Base-by-base conservation (phyloP, 1,140 invertebrate species). In the Onthophagus taurus region DNA sequence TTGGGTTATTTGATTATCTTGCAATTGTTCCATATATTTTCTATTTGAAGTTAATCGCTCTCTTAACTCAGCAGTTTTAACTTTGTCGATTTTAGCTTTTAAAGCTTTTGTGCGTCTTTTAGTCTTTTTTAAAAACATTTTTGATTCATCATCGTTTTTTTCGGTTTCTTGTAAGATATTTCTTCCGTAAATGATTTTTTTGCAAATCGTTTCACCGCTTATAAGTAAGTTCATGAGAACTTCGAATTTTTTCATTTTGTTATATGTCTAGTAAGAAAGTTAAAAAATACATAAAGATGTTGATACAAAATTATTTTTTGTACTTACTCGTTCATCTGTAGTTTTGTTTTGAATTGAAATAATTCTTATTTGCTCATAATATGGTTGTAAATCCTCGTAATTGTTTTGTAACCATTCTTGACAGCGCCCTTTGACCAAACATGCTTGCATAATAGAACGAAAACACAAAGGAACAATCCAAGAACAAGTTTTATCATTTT, bases 81-180 rank as follows among this genome's bases (percentile, higher is more conserved):
- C 45, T 49, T 52, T 54, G 3, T 47, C 42, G 2, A 53, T 38
- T 39, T 53, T 54, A 4, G 53, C 49, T 47, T 58, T 55, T 17
- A 52, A 34, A 0, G 50, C 45, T 48, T 52, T 52, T 7, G 47
- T 49, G n/a, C 52, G 34, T 12, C 49, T 20, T 49, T 51, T 52
- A 11, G 48, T 49, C 31, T 56, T 54, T n/a, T 51, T 51, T 8
- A 31, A 34, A 17, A 34, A 34, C 1, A 17, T 8, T 17, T 44
- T 44, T 11, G 8, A 34, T 23, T 35, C 31, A 14, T 44, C 31
- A 11, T 21, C 30, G 8, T 4, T 0, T 37, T 23, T 37, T 41
- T 41, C 38, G 13, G 38, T 23, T n/a, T 11, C 9, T 19, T 11
- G 12, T n/a, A 21, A 8, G 20, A 34, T 11, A 38, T 26, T 41